Evolutionary conservation across 2,113 vertebrate genomes (phyloP).

Genomic region (Trichechus manatus): DNA sequence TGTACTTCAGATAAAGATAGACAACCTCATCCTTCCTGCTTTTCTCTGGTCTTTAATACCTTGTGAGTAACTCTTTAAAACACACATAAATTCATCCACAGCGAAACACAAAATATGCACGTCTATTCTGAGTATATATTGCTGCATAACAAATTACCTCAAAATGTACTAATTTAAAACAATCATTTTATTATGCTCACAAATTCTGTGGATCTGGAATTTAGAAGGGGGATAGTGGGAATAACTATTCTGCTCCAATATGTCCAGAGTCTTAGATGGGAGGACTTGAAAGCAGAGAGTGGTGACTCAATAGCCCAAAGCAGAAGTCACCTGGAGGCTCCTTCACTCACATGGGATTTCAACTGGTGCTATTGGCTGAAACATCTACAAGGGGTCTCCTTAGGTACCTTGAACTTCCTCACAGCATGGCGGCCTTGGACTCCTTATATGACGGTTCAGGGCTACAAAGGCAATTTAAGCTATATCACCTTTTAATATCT

Average conservation of each 20-base stretch:
- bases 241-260: neutral
- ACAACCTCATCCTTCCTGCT: neutral
- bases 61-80: neutral
- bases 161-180: neutral
- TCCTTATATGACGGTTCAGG: neutral
- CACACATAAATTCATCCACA: neutral
- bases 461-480: neutral
- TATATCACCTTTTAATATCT: neutral
- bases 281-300: too few species aligned
- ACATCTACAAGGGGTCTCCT: too few species aligned
- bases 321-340: neutral
- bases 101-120: neutral
- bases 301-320: neutral
- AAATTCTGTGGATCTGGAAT: neutral
- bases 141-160: neutral
- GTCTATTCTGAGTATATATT: neutral
- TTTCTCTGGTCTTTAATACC: neutral
- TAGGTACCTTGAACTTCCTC: neutral
- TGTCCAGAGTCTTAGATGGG: neutral
- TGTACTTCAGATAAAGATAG: neutral
- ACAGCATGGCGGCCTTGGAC: neutral
- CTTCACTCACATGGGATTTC: neutral
- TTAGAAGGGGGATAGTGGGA: neutral
- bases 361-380: neutral
- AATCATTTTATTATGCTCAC: neutral